Evolutionary conservation across 2,797 vertebrate species (phyloP).

Genomic region (Morelia viridis): DNA sequence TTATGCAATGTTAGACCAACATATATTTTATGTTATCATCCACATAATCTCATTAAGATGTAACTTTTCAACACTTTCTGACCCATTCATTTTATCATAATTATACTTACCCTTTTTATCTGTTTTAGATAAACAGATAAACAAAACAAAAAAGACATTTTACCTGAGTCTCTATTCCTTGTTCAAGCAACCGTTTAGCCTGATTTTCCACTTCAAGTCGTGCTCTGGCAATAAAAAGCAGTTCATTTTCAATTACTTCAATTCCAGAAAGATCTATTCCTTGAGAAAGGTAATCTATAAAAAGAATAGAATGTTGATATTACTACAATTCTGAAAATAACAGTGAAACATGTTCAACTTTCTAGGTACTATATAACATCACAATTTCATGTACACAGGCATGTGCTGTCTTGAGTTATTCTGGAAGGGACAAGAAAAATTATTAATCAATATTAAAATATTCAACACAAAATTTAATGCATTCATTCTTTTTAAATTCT

Average conservation of each 20-base stretch:
- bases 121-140: conserved; percentile 17
- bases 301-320: conserved; percentile 55
- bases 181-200: conserved; percentile 92
- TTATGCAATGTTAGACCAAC: not conserved
- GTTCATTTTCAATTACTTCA: conserved; percentile 93
- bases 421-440: conserved; percentile 24
- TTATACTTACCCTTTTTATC: not conserved
- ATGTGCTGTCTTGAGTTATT: not conserved
- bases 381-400: not conserved
- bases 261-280: conserved; percentile 95
- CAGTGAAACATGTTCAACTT: conserved; percentile 45
- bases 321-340: conserved; percentile 13
- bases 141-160: conserved; percentile 33
- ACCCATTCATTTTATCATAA: not conserved
- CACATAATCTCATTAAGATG: not conserved
- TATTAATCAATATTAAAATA: conserved; percentile 13
- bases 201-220: conserved; percentile 97
- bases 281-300: conserved; percentile 94
- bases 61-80: not conserved
- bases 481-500: not conserved
- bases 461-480: not conserved
- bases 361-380: conserved; percentile 30
- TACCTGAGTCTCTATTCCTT: conserved; percentile 98
- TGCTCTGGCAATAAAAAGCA: conserved; percentile 93
- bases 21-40: not conserved